These are phyloP conservation scores for Drosophila rufa DNA, from an alignment of 1,140 invertebrate genomes.

Conservation along the genomic window DNA sequence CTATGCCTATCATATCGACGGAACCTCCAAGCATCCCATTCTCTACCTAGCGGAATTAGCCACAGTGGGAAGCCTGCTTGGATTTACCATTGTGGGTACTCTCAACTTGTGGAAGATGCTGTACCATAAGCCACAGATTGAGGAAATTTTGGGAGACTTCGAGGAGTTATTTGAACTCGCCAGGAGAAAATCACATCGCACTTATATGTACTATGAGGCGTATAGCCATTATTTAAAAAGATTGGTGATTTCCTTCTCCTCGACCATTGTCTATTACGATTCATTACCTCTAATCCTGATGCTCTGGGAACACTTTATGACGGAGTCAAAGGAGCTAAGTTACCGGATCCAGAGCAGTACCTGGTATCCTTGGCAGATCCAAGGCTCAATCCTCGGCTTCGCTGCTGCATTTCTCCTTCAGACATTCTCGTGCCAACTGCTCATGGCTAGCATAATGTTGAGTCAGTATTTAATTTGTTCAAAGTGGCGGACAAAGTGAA, in stretches of 20 bases:
- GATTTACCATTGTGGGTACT: slow-evolving; percentile 52
- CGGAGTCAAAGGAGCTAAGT: slow-evolving; percentile 12
- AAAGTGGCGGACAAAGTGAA: slow-evolving; percentile 51
- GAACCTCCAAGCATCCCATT: neutral
- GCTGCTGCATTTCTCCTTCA: slow-evolving; percentile 2
- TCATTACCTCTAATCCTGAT: slow-evolving; percentile 50
- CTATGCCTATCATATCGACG: slow-evolving; percentile 35
- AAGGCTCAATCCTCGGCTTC: slow-evolving; percentile 11
- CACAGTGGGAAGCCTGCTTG: slow-evolving; percentile 56
- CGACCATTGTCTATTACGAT: slow-evolving; percentile 53
- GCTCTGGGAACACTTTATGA: too few relatives aligned
- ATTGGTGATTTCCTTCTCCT: slow-evolving; percentile 29
- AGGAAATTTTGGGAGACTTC: slow-evolving; percentile 45
- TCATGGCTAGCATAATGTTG: slow-evolving; percentile 58
- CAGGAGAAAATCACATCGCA: slow-evolving; percentile 22
- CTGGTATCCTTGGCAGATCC: slow-evolving; percentile 73
- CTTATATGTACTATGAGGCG: slow-evolving; percentile 38
- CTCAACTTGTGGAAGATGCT: slow-evolving; percentile 56
- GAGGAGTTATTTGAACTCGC: slow-evolving; percentile 43
- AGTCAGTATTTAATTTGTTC: slow-evolving; percentile 60
- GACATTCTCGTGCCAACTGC: slow-evolving; percentile 38
- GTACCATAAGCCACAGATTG: slow-evolving; percentile 38
- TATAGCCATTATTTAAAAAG: slow-evolving; percentile 42
- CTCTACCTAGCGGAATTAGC: slow-evolving; percentile 47
- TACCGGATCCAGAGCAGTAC: slow-evolving; percentile 65